phyloP scores from a whole-genome alignment of 2,888 invertebrate species.

The Choristoneura rosaceana region DNA sequence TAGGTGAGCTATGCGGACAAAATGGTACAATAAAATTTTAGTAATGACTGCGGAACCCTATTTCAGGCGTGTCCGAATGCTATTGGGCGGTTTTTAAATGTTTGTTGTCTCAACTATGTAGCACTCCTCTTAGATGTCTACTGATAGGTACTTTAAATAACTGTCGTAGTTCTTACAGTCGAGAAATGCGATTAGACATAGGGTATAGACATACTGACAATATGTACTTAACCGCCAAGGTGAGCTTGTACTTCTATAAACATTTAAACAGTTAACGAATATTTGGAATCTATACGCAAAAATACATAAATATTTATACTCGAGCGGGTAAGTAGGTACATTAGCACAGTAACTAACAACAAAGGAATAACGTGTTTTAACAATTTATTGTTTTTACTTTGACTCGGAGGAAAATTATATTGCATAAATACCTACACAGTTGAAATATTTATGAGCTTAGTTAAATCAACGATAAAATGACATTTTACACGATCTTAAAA shows the following conservation, averaged over 20 bases:
- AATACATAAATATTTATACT: neutral
- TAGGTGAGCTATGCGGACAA: too few species aligned
- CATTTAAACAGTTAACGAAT: conserved; percentile 21
- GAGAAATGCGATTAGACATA: neutral
- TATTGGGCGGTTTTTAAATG: too few species aligned
- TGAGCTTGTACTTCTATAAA: conserved; percentile 22
- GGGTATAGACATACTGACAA: conserved; percentile 10
- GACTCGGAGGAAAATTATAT: too few species aligned
- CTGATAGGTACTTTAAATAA: neutral
- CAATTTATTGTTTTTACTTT: neutral
- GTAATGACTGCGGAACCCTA: too few species aligned
- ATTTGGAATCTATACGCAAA: conserved; percentile 5
- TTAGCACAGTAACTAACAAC: neutral
- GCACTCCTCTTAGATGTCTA: neutral
- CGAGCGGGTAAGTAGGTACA: neutral
- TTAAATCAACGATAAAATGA: too few species aligned
- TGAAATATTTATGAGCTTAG: too few species aligned
- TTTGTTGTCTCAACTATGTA: neutral
- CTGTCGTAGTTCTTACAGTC: neutral
- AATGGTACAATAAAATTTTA: too few species aligned
- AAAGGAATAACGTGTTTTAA: neutral
- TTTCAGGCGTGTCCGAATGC: too few species aligned
- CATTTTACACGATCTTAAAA: too few species aligned
- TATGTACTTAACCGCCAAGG: conserved; percentile 30
- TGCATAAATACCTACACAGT: neutral